Base-by-base conservation (phyloP, 2,797 vertebrate genomes). In the Emys orbicularis region DNA sequence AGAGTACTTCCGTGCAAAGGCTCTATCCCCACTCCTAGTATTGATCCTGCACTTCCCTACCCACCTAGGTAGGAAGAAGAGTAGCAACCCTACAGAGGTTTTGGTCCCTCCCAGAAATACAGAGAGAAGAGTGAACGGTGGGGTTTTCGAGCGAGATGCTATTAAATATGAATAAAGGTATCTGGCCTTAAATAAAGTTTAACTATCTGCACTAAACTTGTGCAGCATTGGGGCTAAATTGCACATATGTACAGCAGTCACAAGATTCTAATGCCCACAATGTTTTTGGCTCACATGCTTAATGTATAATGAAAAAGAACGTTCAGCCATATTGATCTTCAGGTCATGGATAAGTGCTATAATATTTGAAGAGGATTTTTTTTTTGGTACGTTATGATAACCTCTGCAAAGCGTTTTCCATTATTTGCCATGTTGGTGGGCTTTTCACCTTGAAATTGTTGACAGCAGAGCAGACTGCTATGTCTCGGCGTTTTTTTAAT, bases 401-500 rank as follows among this genome's bases (percentile, higher is more conserved):
- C 96, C 93, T 94, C 82, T 79, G 76, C 79, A 92, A 96, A 96
- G 57, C 6, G 21, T 8, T 19, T 93, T 95, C 97, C 95, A 97
- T 97, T 93, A 88, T 80, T 80, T 57, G 80, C 44, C 77, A 41
- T 12, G 50, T 72, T 74, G 88, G 93, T 83, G 81, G 90, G 85
- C 86, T 93, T 96, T 97, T 97, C 95, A 92, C 97, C 96, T 98
- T 98, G 97, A 98, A 93, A 96, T 54, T 95, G 84, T 97, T 97
- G 97, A 95, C 95, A 96, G 90, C 79, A 86, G 86, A 97, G 92
- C 79, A 92, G 94, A 92, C 97, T 12, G 68, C 65, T 89, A 72
- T 93, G 92, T 84, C 93, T 97, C 90, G 95, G n/a, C 95, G 91
- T 95, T 95, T 97, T 90, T 65, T 96, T 95, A 97, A 98, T 97